Percentiles rank a stretch among this genome's conserved stretches.
Conservation (phyloP, 1,140 invertebrate species). For the Danaus melanippus region DNA sequence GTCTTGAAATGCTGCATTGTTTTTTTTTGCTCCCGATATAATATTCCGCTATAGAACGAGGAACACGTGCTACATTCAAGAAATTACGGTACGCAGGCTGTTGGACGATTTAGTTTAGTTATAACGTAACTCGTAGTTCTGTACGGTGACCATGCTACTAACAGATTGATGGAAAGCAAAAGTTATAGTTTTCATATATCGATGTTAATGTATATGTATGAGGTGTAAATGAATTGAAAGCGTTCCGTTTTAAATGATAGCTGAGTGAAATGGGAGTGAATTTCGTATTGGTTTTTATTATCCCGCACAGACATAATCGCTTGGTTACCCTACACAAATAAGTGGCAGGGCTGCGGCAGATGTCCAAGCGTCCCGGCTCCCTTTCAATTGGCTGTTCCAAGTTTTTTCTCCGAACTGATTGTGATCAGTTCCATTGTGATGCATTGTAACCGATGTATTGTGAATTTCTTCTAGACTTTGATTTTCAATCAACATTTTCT, state of each 20-base stretch:
- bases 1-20: conserved; percentile 29
- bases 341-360: conserved; percentile 47
- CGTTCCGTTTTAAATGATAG: no score
- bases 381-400: conserved; percentile 54
- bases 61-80: conserved; percentile 53
- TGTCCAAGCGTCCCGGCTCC: conserved; percentile 25
- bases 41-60: conserved; percentile 36
- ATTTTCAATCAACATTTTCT: conserved; percentile 54
- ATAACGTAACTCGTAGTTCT: conserved; percentile 35
- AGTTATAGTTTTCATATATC: no score
- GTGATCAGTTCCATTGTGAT: conserved; percentile 51
- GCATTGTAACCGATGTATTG: conserved; percentile 48
- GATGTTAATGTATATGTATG: no score
- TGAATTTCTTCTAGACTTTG: conserved; percentile 45
- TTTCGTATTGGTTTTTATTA: conserved; percentile 3
- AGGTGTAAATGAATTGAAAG: no score
- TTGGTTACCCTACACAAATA: conserved; percentile 27
- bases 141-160: conserved; percentile 25
- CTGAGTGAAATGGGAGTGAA: no score
- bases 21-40: conserved; percentile 33
- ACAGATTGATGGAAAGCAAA: no score
- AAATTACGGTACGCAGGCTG: conserved; percentile 39
- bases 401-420: conserved; percentile 53
- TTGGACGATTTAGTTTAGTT: conserved; percentile 43
- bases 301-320: conserved; percentile 15